phyloP scores from a whole-genome alignment of 2,797 vertebrate species.

The Parauchenoglanis ngamensis region DNA sequence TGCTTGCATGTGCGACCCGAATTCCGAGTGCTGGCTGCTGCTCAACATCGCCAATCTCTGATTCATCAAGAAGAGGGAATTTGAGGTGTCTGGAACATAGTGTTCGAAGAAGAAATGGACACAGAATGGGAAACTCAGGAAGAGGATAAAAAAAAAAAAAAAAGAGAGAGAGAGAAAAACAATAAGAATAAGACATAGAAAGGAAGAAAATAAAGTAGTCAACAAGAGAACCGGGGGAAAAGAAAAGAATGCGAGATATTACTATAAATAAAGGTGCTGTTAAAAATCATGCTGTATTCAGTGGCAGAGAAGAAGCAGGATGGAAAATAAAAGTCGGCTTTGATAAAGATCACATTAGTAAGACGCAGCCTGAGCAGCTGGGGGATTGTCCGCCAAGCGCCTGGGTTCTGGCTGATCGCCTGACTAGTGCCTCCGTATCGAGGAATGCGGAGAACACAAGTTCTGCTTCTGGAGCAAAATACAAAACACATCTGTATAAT shows the following conservation, averaged over 20 bases:
- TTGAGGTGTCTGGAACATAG: slow-evolving; percentile 41
- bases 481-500: slow-evolving; percentile 19
- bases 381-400: slow-evolving; percentile 45
- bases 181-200: background rate
- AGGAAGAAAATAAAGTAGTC: background rate
- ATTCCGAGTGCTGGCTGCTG: slow-evolving; percentile 1
- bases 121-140: background rate
- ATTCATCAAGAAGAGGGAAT: slow-evolving; percentile 23
- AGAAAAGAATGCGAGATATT: background rate
- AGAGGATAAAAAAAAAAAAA: background rate
- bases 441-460: slow-evolving; percentile 48
- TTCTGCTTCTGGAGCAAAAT: slow-evolving; percentile 39
- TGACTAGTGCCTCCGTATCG: slow-evolving; percentile 49
- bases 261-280: background rate
- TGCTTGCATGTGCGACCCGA: background rate
- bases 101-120: slow-evolving; percentile 8
- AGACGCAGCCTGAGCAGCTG: slow-evolving; percentile 35
- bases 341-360: slow-evolving; percentile 61
- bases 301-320: background rate
- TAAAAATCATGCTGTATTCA: background rate
- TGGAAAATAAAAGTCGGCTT: slow-evolving; percentile 38
- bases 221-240: background rate
- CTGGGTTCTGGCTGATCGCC: slow-evolving; percentile 50
- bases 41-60: slow-evolving; percentile 3
- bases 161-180: background rate